Evolutionary conservation across 2,113 vertebrate species (phyloP).

Genomic region (Erpornis zantholeuca): DNA sequence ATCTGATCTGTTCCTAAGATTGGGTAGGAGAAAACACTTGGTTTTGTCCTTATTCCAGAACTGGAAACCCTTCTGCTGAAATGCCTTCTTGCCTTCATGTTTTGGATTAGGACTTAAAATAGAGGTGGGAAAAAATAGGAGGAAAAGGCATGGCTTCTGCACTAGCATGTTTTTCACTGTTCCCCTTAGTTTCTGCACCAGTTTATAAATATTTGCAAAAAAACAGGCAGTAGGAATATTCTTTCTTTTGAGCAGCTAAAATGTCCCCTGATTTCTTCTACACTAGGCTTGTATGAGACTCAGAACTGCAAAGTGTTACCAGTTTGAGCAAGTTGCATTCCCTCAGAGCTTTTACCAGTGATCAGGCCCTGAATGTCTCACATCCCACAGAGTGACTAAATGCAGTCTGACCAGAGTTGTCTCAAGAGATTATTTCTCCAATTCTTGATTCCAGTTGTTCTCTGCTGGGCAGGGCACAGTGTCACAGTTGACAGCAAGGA

Average conservation of each 20-base stretch:
- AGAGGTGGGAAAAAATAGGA: constrained; percentile 6
- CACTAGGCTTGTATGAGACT: not conserved
- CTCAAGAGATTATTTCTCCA: not conserved
- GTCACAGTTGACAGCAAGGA: not conserved
- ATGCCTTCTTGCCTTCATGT: not conserved
- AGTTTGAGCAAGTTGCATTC: not conserved
- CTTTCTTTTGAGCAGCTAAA: not conserved
- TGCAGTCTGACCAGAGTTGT: not conserved
- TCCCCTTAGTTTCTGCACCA: not conserved
- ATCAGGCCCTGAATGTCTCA: not conserved
- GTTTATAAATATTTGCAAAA: not conserved
- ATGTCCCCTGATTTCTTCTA: not conserved
- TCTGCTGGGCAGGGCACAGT: not conserved
- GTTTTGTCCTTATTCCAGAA: not conserved
- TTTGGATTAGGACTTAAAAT: constrained; percentile 27
- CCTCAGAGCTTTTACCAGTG: not conserved
- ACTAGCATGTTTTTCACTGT: not conserved
- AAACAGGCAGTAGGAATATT: not conserved
- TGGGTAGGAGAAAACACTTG: not conserved
- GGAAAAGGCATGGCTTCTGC: not conserved
- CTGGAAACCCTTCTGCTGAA: constrained; percentile 18
- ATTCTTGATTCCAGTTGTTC: not conserved
- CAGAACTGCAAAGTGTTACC: not conserved
- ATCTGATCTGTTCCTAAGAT: not conserved
- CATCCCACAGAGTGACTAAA: not conserved